Percentiles rank a stretch among this genome's conserved stretches.
phyloP scores from a whole-genome alignment of 2,888 invertebrate species.

The Pseudanteris insignis region DNA sequence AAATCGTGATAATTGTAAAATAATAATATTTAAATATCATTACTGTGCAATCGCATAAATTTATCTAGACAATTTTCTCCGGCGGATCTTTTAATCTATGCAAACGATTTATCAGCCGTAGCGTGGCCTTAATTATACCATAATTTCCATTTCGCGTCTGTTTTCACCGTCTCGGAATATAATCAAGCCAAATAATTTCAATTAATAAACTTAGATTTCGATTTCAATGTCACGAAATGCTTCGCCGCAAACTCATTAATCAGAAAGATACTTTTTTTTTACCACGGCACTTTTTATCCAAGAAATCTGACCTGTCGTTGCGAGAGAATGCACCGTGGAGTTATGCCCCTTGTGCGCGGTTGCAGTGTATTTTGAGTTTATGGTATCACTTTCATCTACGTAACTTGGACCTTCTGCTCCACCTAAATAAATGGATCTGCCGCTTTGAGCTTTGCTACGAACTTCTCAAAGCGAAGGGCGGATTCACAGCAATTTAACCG shows the following conservation, averaged over 20 bases:
- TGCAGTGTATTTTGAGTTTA: slow-evolving; percentile 37
- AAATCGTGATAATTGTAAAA: too few species aligned
- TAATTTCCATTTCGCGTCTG: slow-evolving; percentile 1
- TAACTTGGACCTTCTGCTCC: slow-evolving; percentile 22
- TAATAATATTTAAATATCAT: too few species aligned
- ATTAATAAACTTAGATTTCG: too few species aligned
- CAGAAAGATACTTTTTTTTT: too few species aligned
- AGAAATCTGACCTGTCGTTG: slow-evolving; percentile 27
- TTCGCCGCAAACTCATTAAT: too few species aligned
- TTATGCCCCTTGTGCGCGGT: slow-evolving; percentile 23
- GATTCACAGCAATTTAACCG: slow-evolving; percentile 23
- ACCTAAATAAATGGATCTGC: slow-evolving; percentile 35
- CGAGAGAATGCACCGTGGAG: slow-evolving; percentile 21
- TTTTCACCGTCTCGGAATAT: slow-evolving; percentile 9
- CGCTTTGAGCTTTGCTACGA: slow-evolving; percentile 24
- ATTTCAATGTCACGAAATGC: too few species aligned
- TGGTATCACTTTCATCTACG: slow-evolving; percentile 30
- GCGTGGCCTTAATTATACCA: too few species aligned
- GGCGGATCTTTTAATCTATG: too few species aligned
- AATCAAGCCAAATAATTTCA: slow-evolving; percentile 24
- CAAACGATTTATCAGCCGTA: too few species aligned
- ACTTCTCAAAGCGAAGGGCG: slow-evolving; percentile 19
- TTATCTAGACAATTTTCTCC: too few species aligned
- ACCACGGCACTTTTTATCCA: too few species aligned
- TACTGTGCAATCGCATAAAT: too few species aligned